Evolutionary conservation across 2,888 invertebrate genomes (phyloP).

Genomic region (Alitta virens): DNA sequence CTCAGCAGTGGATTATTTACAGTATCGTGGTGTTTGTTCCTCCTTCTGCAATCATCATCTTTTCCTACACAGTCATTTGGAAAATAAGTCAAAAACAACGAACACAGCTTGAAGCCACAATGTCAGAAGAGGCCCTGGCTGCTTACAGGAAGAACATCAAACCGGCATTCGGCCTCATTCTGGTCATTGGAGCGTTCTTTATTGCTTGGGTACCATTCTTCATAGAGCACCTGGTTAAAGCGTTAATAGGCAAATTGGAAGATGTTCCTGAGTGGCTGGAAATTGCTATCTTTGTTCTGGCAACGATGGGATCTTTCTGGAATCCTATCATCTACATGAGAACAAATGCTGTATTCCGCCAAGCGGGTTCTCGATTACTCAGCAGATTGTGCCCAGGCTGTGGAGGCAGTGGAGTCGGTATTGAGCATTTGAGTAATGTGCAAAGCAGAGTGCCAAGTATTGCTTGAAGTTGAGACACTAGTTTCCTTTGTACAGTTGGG

Average conservation of each 20-base stretch:
- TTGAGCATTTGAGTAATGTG: too few species aligned
- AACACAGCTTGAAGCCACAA: background rate
- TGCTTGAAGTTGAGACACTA: too few species aligned
- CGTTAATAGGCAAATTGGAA: background rate
- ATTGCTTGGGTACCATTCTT: constrained; percentile 2
- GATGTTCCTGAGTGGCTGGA: constrained; percentile 3
- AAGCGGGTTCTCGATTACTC: background rate
- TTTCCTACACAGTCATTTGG: background rate
- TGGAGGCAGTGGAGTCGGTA: too few species aligned
- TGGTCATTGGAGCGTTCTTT: background rate
- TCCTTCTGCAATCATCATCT: background rate
- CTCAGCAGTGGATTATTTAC: constrained; percentile 5
- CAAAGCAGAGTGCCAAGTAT: too few species aligned
- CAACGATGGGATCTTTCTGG: background rate
- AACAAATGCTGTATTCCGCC: background rate
- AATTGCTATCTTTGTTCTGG: background rate
- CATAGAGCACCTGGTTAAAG: constrained; percentile 3
- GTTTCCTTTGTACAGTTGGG: too few species aligned
- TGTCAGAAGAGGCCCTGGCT: background rate
- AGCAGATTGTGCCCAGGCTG: background rate
- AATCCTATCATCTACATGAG: constrained; percentile 1
- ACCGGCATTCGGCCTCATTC: background rate
- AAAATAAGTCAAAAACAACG: background rate
- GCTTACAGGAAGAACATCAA: background rate
- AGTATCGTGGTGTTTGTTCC: background rate